Evolutionary conservation across 2,888 invertebrate genomes (phyloP).

Genomic region (Aleiodes leptofemur): DNA sequence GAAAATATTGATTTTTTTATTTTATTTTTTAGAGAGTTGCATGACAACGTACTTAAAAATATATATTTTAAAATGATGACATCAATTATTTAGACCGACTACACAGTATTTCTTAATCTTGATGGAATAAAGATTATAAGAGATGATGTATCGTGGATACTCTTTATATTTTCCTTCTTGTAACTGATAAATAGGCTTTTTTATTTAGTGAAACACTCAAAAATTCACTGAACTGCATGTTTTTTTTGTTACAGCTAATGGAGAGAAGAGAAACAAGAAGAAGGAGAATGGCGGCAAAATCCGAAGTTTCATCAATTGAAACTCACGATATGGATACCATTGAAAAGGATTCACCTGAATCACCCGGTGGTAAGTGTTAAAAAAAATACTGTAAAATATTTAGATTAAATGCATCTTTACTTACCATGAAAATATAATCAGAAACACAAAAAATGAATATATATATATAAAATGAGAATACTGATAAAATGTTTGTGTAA

Average conservation of each 20-base stretch:
- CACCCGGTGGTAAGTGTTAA: slow-evolving; percentile 22
- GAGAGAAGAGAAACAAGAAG: slow-evolving; percentile 6
- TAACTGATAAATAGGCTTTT: neutral
- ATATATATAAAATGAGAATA: too few relatives aligned
- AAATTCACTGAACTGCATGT: neutral
- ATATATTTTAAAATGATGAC: too few relatives aligned
- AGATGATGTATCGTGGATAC: too few relatives aligned
- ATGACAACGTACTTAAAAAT: neutral
- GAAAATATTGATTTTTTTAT: slow-evolving; percentile 42
- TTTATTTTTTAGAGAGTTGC: neutral
- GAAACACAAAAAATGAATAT: too few relatives aligned
- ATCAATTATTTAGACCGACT: too few relatives aligned
- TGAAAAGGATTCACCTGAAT: slow-evolving; percentile 5
- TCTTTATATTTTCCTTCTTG: neutral
- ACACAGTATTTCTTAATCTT: too few relatives aligned
- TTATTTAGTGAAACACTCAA: neutral
- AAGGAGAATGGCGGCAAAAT: slow-evolving; percentile 22
- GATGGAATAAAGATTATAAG: too few relatives aligned
- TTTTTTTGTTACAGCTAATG: slow-evolving; percentile 21
- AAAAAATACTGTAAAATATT: neutral
- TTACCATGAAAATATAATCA: too few relatives aligned
- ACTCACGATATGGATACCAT: neutral
- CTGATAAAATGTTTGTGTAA: too few relatives aligned
- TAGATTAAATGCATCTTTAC: neutral
- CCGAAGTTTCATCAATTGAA: slow-evolving; percentile 2